Evolutionary conservation across 2,113 vertebrate species (phyloP).

Genomic region (Zootoca vivipara): DNA sequence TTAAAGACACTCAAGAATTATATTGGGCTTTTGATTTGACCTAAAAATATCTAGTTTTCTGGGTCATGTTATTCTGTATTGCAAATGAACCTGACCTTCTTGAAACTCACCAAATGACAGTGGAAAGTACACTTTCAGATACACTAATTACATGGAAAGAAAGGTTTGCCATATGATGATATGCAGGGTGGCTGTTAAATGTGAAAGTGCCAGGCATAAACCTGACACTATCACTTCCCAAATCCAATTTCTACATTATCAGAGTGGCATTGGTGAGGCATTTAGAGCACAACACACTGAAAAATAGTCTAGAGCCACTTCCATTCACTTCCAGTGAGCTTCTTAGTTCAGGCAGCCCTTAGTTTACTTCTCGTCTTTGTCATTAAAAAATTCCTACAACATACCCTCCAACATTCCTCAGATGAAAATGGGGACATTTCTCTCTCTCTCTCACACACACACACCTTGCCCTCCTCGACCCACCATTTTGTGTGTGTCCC

Average conservation of each 20-base stretch:
- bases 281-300: background rate
- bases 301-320: background rate
- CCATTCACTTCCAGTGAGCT: background rate
- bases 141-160: background rate
- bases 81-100: conserved; percentile 32
- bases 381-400: background rate
- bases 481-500: too few relatives aligned
- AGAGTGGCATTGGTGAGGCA: background rate
- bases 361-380: background rate
- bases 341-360: background rate
- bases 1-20: conserved; percentile 50
- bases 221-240: background rate
- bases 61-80: conserved; percentile 53
- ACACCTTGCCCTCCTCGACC: too few relatives aligned
- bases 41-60: conserved; percentile 51
- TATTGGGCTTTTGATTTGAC: conserved; percentile 10
- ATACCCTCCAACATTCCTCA: too few relatives aligned
- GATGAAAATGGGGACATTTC: too few relatives aligned
- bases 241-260: background rate
- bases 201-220: background rate
- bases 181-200: background rate
- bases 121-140: background rate
- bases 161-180: background rate
- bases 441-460: too few relatives aligned
- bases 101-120: conserved; percentile 17